phyloP scores from a whole-genome alignment of 1,140 invertebrate species.

The Listronotus bonariensis region DNA sequence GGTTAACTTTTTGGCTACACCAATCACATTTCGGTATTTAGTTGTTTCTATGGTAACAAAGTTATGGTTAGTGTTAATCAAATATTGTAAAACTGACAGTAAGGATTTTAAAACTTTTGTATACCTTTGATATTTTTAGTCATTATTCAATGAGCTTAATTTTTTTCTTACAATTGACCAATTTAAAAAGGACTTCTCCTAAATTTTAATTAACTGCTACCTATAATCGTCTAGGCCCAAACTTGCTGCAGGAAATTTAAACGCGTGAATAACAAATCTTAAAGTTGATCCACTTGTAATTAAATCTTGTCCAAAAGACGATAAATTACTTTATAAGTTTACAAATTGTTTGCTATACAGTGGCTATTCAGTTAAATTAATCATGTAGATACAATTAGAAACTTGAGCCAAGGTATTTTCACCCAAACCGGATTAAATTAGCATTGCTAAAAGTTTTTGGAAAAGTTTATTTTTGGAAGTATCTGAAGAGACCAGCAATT shows the following conservation, averaged over 20 bases:
- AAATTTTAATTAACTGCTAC: conserved; percentile 12
- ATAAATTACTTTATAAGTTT: conserved; percentile 32
- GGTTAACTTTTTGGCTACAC: too few species aligned
- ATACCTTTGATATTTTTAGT: too few species aligned
- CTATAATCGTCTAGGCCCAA: too few species aligned
- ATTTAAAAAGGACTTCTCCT: background rate
- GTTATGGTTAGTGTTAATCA: too few species aligned
- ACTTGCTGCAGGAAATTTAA: conserved; percentile 3
- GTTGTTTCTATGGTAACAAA: too few species aligned
- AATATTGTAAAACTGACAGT: too few species aligned
- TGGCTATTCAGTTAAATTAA: conserved; percentile 32
- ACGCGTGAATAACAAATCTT: conserved; percentile 32
- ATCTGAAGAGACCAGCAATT: too few species aligned
- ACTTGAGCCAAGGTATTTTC: conserved; percentile 18
- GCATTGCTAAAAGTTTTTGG: background rate
- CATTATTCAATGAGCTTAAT: too few species aligned
- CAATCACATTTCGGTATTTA: too few species aligned
- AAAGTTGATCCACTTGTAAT: conserved; percentile 34
- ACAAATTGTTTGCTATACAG: conserved; percentile 25
- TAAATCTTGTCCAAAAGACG: conserved; percentile 30
- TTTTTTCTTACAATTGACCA: too few species aligned
- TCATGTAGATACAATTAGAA: conserved; percentile 21
- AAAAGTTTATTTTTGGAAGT: too few species aligned
- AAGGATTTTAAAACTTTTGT: too few species aligned
- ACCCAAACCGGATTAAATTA: conserved; percentile 3